Conservation (phyloP, 2,113 vertebrate species). For the Chaenogobius annularis region DNA sequence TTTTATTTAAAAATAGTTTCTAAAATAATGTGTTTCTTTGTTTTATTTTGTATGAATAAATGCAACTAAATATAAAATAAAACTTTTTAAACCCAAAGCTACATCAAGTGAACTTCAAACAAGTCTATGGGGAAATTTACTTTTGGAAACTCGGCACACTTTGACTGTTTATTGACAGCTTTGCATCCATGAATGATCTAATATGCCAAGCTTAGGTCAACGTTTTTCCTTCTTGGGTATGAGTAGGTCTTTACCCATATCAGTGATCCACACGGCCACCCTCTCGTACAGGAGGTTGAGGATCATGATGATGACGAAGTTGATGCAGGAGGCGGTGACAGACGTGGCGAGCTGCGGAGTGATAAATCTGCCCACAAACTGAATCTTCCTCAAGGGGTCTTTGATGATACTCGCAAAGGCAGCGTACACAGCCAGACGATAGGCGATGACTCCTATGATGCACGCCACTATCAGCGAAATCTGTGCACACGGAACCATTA, state of each 20-base stretch:
- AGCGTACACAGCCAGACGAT: slow-evolving; percentile 91
- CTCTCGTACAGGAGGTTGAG: slow-evolving; percentile 95
- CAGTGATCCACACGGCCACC: slow-evolving; percentile 95
- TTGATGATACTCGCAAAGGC: slow-evolving; percentile 93
- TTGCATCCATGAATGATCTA: not conserved
- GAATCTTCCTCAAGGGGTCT: slow-evolving; percentile 77
- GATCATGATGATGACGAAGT: slow-evolving; percentile 96
- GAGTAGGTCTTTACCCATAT: slow-evolving; percentile 83
- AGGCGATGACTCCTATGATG: slow-evolving; percentile 92
- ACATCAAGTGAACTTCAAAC: too few species aligned
- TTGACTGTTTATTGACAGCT: too few species aligned
- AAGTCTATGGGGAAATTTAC: too few species aligned
- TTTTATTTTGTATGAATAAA: too few species aligned
- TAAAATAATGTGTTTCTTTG: too few species aligned
- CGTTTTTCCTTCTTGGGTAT: too few species aligned
- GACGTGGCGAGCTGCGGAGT: slow-evolving; percentile 94
- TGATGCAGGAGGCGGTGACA: slow-evolving; percentile 92
- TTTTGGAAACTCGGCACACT: too few species aligned
- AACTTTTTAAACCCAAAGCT: too few species aligned
- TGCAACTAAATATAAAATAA: too few species aligned
- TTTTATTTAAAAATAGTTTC: too few species aligned
- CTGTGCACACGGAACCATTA: slow-evolving; percentile 59
- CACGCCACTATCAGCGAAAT: slow-evolving; percentile 88
- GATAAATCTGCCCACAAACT: slow-evolving; percentile 84
- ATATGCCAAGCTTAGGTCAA: too few species aligned